phyloP scores from a whole-genome alignment of 2,113 vertebrate genomes.

The Eulemur rufifrons region DNA sequence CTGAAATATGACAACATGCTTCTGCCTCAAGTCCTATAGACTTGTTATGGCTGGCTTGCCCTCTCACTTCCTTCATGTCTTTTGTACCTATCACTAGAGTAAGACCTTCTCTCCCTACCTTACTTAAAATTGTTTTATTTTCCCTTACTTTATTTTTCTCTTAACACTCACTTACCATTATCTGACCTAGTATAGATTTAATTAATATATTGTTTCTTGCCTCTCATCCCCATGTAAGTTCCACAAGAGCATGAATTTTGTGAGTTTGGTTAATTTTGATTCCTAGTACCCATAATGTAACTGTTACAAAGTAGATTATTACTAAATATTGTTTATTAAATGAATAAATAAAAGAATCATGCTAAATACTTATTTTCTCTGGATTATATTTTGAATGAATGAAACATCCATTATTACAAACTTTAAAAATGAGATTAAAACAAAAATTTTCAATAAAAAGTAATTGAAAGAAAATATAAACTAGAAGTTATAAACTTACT shows the following conservation, averaged over 20 bases:
- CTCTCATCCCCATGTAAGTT: neutral
- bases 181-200: neutral
- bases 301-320: neutral
- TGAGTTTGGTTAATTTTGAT: neutral
- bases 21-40: neutral
- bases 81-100: neutral
- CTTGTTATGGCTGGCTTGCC: neutral
- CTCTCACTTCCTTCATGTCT: neutral
- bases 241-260: neutral
- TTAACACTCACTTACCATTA: neutral
- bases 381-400: conserved; percentile 4
- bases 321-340: conserved; percentile 28
- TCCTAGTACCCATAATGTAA: neutral
- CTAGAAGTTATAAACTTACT: neutral
- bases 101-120: neutral
- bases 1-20: neutral
- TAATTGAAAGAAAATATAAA: conserved; percentile 22
- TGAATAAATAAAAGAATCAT: conserved; percentile 1
- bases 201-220: neutral
- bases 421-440: conserved; percentile 22
- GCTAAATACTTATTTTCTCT: neutral
- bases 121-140: neutral
- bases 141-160: conserved; percentile 21
- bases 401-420: neutral
- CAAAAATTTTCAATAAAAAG: neutral